These are phyloP conservation scores for Montipora capitata DNA, from an alignment of 92 coral and sea anemone genomes.

Conservation along the genomic window DNA sequence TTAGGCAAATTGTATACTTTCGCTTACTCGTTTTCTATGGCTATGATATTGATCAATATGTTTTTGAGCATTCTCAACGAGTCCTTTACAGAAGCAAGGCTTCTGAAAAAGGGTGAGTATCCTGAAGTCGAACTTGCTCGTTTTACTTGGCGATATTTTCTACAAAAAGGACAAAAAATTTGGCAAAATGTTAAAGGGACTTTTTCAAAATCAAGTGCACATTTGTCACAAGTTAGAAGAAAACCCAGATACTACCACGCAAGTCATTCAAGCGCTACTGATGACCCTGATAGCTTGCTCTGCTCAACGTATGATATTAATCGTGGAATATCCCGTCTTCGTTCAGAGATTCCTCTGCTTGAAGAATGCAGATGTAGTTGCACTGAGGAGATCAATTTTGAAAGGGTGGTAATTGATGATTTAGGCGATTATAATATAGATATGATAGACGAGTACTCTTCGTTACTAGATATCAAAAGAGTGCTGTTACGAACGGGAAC, in stretches of 20 bases:
- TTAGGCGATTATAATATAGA: conserved; percentile 27
- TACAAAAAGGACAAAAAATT: background rate
- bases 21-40: conserved; percentile 67
- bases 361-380: background rate
- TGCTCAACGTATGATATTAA: background rate
- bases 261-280: background rate
- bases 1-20: conserved; percentile 83
- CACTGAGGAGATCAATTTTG: background rate
- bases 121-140: conserved; percentile 68
- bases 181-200: conserved; percentile 2
- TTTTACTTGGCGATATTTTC: conserved; percentile 60
- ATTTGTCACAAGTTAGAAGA: background rate
- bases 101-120: conserved; percentile 48
- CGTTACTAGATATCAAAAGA: conserved; percentile 21
- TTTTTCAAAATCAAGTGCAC: background rate
- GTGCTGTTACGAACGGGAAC: conserved; percentile 23
- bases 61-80: conserved; percentile 83
- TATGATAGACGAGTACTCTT: conserved; percentile 33
- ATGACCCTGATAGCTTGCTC: conserved; percentile 13
- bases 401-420: conserved; percentile 6
- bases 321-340: background rate
- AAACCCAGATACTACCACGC: background rate
- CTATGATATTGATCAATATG: conserved; percentile 78
- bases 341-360: background rate
- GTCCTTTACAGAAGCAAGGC: conserved; percentile 66